Base-by-base conservation (phyloP, 1,140 invertebrate species). In the Agrilus planipennis region DNA sequence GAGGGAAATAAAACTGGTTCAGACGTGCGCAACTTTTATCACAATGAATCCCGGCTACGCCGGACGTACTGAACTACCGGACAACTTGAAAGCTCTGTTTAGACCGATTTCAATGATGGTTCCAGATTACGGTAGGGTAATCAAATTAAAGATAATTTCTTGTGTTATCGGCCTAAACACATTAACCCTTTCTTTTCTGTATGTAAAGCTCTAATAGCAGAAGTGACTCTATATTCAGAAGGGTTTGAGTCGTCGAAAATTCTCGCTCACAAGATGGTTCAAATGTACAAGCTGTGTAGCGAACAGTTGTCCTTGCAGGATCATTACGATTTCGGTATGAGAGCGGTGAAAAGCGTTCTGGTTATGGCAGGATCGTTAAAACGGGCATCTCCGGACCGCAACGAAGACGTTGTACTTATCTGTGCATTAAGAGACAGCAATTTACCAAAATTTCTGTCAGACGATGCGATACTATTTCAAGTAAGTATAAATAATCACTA, bases 241-340 rank as follows among this genome's bases (percentile, higher is more conserved):
- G 89, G 89, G 14, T 93, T 93, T 53, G 84, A 89, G 55, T 80
- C 81, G 2, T 88, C 84, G 2, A 91, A 87, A 58, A 69, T 73
- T 2, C 65, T 94, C 12, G 83, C 89, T 0, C 75, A 81, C 44
- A 93, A 93, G 61, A 92, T 93, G 81, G 80, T 85, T 0, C 77
- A 91, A 55, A 86, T 90, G 79, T 93, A 93, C 58, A 87, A 89
- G 53, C 65, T 94, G 3, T 91, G 87, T 47, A 89, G 84, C 50
- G 88, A 93, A 63, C 89, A 92, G 62, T 67, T 93, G 0, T 92
- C 88, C 1, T 85, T 89, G 47, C 89, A 92, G 61, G 85, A 90
- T 60, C 89, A 92, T 55, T 93, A 93, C 50, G 89, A 93, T 64
- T 93, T 89, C 55, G 87, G 89, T 28, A 90, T 92, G 87, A 71